Base-by-base conservation (phyloP, 2,113 vertebrate genomes). In the Mesoclemmys tuberculata region DNA sequence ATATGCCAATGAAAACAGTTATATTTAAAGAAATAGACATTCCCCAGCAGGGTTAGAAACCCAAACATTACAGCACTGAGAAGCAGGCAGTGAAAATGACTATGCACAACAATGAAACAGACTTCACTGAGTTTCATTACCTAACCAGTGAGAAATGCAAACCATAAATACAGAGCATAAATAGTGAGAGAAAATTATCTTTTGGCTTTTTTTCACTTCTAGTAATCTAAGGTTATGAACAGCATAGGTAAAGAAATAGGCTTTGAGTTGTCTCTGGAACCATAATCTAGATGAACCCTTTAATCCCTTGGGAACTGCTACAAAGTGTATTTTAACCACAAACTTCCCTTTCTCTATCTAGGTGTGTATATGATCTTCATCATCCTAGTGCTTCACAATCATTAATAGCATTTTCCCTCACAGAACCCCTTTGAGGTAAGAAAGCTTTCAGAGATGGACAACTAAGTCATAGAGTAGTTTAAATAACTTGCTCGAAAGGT, bases 391-490 rank as follows among this genome's bases (percentile, higher is more conserved):
- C 29, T 38, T 87, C 9, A 5, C 9, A 79, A 68, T 75, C 49
- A 78, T 27, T 22, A 27, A 7, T 31, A 24, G 27, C 26, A n/a
- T 56, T 92, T 90, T 85, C 38, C 48, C 71, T 44, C 71, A 26
- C 22, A 26, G 29, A 26, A 58, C 22, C 56, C 56, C 56, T 29
- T 29, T 44, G 88, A 83, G n/a, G 58, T 5, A 5, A 27, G 80
- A 74, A 10, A 0, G 8, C 41, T 54, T 94, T 96, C 27, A 35
- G n/a, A n/a, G 54, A 21, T 38, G 77, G 46, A 31, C 84, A 84
- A 13, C 90, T 95, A 83, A 90, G 54, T 16, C 46, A 92, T n/a
- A 49, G 88, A 84, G 87, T 89, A 91, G 87, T 86, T 84, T n/a
- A 80, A 46, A 68, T 27, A 94, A 41, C 55, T 94, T 93, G 46